Evolutionary conservation across 2,888 invertebrate species (phyloP).

Genomic region (Flabesymbios commensalis): DNA sequence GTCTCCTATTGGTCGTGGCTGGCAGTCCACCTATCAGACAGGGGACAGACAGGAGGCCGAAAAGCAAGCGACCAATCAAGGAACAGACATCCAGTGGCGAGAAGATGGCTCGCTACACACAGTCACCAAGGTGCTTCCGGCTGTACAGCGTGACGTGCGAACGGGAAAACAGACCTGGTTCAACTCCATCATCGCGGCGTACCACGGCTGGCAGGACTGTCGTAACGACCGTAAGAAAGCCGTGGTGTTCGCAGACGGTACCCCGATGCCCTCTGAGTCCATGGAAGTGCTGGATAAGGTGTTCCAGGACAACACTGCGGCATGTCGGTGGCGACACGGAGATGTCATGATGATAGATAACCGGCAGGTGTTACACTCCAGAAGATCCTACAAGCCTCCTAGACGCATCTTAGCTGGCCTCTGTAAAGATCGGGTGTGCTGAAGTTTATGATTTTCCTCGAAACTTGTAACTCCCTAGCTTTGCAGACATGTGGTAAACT

Average conservation of each 20-base stretch:
- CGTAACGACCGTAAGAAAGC: conserved; percentile 43
- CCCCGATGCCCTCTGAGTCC: conserved; percentile 38
- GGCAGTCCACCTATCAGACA: conserved; percentile 46
- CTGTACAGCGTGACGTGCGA: conserved; percentile 36
- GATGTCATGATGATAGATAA: conserved; percentile 48
- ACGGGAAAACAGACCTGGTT: conserved; percentile 46
- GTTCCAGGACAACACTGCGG: conserved; percentile 39
- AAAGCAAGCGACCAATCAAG: conserved; percentile 37
- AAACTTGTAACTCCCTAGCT: too few species aligned
- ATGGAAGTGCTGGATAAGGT: conserved; percentile 37
- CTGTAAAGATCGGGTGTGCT: conserved; percentile 35
- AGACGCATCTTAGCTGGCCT: conserved; percentile 43
- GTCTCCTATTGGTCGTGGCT: conserved; percentile 47
- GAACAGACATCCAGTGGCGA: conserved; percentile 41
- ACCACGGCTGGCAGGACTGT: conserved; percentile 43
- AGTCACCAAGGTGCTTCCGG: conserved; percentile 38
- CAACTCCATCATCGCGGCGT: conserved; percentile 47
- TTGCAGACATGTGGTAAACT: too few species aligned
- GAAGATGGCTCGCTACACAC: conserved; percentile 42
- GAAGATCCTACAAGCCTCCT: conserved; percentile 43
- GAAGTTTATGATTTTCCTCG: not conserved
- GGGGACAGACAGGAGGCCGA: conserved; percentile 37
- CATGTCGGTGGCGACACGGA: conserved; percentile 41
- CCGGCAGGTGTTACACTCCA: conserved; percentile 41
- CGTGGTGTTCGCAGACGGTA: conserved; percentile 43